A percentile compares a stretch with the other conserved stretches of the same genome.
These are phyloP conservation scores for Tupaia chinensis DNA, from an alignment of 2,113 vertebrate genomes.

Conservation along the genomic window DNA sequence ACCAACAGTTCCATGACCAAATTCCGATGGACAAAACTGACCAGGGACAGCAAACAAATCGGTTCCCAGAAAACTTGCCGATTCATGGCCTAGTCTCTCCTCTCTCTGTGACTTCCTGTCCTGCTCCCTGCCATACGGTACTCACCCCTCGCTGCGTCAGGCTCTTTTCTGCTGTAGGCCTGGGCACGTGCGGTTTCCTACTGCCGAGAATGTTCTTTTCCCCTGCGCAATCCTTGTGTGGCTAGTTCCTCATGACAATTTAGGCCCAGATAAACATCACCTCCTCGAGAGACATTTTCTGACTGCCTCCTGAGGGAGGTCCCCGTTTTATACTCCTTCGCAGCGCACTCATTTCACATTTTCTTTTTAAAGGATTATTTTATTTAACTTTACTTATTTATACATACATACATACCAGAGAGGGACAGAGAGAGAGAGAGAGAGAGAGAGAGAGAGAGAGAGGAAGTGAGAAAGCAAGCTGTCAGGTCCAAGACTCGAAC, in stretches of 20 bases:
- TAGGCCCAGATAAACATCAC: neutral
- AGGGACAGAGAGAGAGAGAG: too few species aligned
- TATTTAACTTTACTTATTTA: too few species aligned
- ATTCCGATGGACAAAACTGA: neutral
- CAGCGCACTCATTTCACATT: neutral
- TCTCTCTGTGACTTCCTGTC: neutral
- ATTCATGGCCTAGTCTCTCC: neutral
- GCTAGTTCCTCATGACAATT: neutral
- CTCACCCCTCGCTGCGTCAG: neutral
- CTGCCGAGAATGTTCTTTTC: neutral
- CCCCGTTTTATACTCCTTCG: neutral
- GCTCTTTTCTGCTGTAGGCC: neutral
- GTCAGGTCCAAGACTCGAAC: too few species aligned
- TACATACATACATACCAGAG: too few species aligned
- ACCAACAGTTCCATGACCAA: neutral
- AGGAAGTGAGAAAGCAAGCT: too few species aligned
- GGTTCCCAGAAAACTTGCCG: neutral
- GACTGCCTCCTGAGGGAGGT: neutral
- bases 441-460: too few species aligned
- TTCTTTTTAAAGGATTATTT: too few species aligned
- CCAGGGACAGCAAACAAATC: neutral
- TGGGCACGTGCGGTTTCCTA: neutral
- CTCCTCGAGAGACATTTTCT: neutral
- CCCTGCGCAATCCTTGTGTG: neutral
- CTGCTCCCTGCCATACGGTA: accelerated